These are phyloP conservation scores for Tachina lurida DNA, from an alignment of 2,888 invertebrate genomes.

Conservation along the genomic window DNA sequence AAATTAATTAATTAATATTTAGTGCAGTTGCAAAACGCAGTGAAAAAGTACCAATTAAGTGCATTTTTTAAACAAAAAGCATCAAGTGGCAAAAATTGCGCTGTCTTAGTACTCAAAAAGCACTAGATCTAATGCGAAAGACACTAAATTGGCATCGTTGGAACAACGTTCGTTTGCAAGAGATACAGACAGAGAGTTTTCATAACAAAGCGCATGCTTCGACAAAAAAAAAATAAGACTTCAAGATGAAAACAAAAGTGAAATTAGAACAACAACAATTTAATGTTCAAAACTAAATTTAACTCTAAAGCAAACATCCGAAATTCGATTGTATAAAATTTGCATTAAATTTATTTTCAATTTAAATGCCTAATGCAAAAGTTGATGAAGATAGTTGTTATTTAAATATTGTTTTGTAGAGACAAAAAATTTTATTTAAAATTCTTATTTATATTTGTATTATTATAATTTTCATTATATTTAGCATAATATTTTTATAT, in stretches of 20 bases:
- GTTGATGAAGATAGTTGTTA: neutral
- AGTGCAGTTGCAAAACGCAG: too few species aligned
- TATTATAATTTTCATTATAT: too few species aligned
- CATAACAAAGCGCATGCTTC: slow-evolving; percentile 55
- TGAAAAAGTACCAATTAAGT: too few species aligned
- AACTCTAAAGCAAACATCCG: slow-evolving; percentile 24
- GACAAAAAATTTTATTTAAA: neutral
- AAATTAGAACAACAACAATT: slow-evolving; percentile 41
- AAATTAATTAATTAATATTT: too few species aligned
- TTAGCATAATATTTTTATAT: neutral
- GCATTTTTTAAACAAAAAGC: too few species aligned
- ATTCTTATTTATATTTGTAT: neutral
- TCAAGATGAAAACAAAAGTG: slow-evolving; percentile 29
- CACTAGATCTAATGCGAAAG: too few species aligned
- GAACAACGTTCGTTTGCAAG: neutral
- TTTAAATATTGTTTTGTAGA: too few species aligned
- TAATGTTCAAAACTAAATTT: slow-evolving; percentile 40
- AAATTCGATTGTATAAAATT: slow-evolving; percentile 44
- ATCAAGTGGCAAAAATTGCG: too few species aligned
- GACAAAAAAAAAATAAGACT: slow-evolving; percentile 19
- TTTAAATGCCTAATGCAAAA: slow-evolving; percentile 29
- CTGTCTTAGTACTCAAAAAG: too few species aligned
- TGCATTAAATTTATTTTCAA: slow-evolving; percentile 44
- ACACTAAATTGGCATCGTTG: too few species aligned
- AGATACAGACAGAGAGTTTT: slow-evolving; percentile 14